A percentile compares a stretch with the other conserved stretches of the same genome.
Conservation (phyloP, 2,888 invertebrate genomes). For the Ptycholaimellus sp. region DNA sequence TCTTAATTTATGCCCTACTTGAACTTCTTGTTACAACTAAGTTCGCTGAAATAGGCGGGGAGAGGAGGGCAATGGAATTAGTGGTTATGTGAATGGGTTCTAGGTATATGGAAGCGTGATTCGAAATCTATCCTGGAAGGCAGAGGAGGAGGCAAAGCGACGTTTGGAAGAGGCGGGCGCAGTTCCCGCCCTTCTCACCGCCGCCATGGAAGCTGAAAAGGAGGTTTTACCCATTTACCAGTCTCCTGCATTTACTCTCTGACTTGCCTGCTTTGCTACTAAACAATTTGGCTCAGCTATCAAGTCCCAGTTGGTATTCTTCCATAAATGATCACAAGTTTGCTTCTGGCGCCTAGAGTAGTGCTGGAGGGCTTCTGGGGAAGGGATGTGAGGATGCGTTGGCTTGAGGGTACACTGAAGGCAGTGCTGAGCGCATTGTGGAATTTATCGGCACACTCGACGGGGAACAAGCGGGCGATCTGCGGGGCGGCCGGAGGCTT, state of each 20-base stretch:
- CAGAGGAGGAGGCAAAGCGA: constrained; percentile 61
- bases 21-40: background rate
- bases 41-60: background rate
- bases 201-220: constrained; percentile 69
- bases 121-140: constrained; percentile 81
- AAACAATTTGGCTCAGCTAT: too few species aligned
- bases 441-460: constrained; percentile 88
- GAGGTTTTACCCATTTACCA: too few species aligned
- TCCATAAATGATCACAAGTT: too few species aligned
- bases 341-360: too few species aligned
- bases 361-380: too few species aligned
- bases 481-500: constrained; percentile 68
- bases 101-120: constrained; percentile 78
- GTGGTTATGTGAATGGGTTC: background rate
- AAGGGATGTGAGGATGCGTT: too few species aligned
- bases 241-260: too few species aligned
- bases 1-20: too few species aligned
- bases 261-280: too few species aligned
- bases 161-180: constrained; percentile 69
- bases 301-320: too few species aligned
- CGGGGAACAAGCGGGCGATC: constrained; percentile 67
- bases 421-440: constrained; percentile 78
- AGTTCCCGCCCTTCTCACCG: constrained; percentile 54
- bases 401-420: constrained; percentile 60
- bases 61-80: too few species aligned